These are phyloP conservation scores for Coracopsis vasa DNA, from an alignment of 2,113 vertebrate genomes.

Conservation along the genomic window DNA sequence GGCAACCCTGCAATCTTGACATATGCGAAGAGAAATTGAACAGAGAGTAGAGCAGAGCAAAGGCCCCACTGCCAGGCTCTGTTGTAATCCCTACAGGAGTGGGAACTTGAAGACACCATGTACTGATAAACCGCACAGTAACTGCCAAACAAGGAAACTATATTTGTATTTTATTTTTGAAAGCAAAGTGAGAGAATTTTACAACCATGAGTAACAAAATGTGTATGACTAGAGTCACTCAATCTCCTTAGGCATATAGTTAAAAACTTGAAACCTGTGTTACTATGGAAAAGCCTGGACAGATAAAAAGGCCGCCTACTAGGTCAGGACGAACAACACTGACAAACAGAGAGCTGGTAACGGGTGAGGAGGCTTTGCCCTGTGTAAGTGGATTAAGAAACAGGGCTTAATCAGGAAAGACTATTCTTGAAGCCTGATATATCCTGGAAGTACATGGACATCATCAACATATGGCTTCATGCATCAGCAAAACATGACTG, in stretches of 20 bases:
- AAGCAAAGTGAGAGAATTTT: background rate
- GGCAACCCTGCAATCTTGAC: background rate
- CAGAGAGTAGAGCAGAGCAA: background rate
- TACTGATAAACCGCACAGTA: background rate
- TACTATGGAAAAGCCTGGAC: background rate
- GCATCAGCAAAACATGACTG: background rate
- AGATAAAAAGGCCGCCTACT: background rate
- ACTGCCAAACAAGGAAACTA: background rate
- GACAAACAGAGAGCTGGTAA: background rate
- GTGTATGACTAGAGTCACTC: background rate
- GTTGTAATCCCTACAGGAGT: background rate
- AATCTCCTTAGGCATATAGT: background rate
- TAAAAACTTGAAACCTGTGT: background rate
- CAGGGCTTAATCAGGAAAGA: background rate
- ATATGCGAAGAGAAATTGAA: background rate
- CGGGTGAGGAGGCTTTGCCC: background rate
- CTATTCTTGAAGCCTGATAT: background rate
- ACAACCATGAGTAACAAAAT: background rate
- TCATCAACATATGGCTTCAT: background rate
- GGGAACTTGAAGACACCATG: background rate
- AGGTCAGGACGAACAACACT: background rate
- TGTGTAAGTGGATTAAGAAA: background rate
- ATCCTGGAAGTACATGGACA: background rate
- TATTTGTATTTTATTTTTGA: background rate
- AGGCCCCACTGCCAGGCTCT: background rate